Conservation (phyloP, 2,113 vertebrate genomes). For the Platanista minor region DNA sequence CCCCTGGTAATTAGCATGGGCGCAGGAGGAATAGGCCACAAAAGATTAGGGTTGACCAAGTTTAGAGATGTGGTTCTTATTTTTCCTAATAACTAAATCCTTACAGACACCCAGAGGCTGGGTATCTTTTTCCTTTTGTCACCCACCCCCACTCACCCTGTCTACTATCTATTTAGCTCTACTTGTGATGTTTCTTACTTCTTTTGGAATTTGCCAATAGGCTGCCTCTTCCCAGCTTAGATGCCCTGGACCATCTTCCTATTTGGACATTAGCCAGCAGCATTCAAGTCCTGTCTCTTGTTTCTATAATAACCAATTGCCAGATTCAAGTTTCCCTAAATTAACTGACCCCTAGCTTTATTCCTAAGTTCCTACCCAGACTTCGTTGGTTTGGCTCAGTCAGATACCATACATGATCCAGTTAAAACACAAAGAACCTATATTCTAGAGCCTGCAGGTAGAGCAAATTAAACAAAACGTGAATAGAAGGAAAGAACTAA, state of each 20-base stretch:
- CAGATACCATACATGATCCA: too few relatives aligned
- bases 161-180: background rate
- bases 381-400: too few relatives aligned
- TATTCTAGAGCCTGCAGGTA: too few relatives aligned
- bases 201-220: background rate
- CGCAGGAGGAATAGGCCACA: background rate
- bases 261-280: too few relatives aligned
- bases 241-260: background rate
- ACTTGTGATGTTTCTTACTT: background rate
- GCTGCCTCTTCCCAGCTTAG: background rate
- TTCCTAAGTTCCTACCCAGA: too few relatives aligned
- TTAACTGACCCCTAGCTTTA: too few relatives aligned
- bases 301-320: too few relatives aligned
- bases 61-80: background rate
- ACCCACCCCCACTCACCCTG: background rate
- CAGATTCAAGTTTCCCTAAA: too few relatives aligned
- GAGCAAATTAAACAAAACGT: background rate
- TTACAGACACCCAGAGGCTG: background rate
- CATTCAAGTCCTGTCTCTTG: too few relatives aligned
- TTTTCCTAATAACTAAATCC: background rate
- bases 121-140: too few relatives aligned
- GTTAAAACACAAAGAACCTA: too few relatives aligned
- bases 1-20: background rate
- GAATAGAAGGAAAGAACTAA: background rate
- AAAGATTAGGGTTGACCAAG: background rate